Base-by-base conservation (phyloP, 2,888 invertebrate genomes). In the Eumerus sabulonum region DNA sequence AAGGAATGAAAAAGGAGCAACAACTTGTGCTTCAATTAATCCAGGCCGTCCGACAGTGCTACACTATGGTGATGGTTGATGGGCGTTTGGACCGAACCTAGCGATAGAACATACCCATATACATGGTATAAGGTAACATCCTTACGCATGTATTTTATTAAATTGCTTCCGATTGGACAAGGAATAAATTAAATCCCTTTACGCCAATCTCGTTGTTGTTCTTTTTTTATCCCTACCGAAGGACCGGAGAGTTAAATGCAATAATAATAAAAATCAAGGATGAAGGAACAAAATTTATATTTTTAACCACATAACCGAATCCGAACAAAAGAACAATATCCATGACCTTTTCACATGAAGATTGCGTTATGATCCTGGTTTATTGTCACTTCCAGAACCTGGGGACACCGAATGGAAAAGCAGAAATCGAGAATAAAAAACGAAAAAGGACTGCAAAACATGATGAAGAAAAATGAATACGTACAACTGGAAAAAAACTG, bases 281-380 rank as follows among this genome's bases (percentile, higher is more conserved):
- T 11, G 5, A 57, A 42, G 44, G 27, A 57, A 68, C n/a, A 47
- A 16, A n/a, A 51, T 56, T 62, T 54, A 64, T 60, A 72, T 66
- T 76, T 76, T 76, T 66, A 72, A 76, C 76, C 76, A 66, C 76
- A 76, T 62, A 76, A 72, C 60, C 47, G 76, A 56, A 47, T 66
- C 59, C 45, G 64, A 66, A 76, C 71, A 76, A 76, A 72, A 54
- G 76, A 19, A 59, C 63, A 64, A 54, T 72, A 72, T 59, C 51
- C 63, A 64, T 74, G 74, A 74, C 64, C 70, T 74, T 79, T 79
- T 79, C 45, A 70, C 60, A 59, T 64, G 79, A 70, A 74, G n/a
- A 79, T 79, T 74, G 68, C 68, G 74, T 79, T 64, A 74, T 79
- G 68, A 79, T 64, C 54, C 60, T 59, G n/a, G 50, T 68, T 79